Evolutionary conservation across 2,888 invertebrate species (phyloP).

Genomic region (Camponotus fellah): DNA sequence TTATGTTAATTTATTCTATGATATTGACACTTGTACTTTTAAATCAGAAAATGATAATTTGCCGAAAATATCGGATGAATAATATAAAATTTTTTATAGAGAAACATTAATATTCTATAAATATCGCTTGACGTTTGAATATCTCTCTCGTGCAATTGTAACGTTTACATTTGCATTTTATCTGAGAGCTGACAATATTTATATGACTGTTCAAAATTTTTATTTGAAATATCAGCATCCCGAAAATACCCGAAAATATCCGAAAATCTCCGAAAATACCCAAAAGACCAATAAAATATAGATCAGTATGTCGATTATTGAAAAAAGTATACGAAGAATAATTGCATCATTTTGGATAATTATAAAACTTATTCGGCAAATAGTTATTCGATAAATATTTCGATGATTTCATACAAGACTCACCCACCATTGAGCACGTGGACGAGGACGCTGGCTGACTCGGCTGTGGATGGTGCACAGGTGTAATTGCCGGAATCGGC

Average conservation of each 20-base stretch:
- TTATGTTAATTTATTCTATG: not conserved
- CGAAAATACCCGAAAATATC: not conserved
- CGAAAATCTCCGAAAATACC: not conserved
- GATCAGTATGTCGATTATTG: not conserved
- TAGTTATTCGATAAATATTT: not conserved
- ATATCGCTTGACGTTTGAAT: conserved; percentile 4
- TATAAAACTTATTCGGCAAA: not conserved
- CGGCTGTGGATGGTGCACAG: conserved; percentile 89
- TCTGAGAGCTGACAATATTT: conserved; percentile 22
- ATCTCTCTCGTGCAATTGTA: conserved; percentile 25
- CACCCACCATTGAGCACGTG: conserved; percentile 93
- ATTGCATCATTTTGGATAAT: conserved; percentile 38
- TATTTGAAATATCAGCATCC: conserved; percentile 14
- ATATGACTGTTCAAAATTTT: conserved; percentile 9
- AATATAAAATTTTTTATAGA: conserved; percentile 2
- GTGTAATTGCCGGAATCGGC: conserved; percentile 90
- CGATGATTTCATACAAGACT: conserved; percentile 58
- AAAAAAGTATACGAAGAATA: conserved; percentile 19
- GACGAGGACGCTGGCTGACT: conserved; percentile 93
- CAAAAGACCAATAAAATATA: not conserved
- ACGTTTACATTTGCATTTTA: not conserved
- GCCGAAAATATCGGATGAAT: conserved; percentile 15
- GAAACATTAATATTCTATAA: conserved; percentile 12
- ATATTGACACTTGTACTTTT: not conserved
- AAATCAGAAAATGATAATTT: conserved; percentile 23